phyloP scores from a whole-genome alignment of 1,140 invertebrate species.

The Cydia pomonella region DNA sequence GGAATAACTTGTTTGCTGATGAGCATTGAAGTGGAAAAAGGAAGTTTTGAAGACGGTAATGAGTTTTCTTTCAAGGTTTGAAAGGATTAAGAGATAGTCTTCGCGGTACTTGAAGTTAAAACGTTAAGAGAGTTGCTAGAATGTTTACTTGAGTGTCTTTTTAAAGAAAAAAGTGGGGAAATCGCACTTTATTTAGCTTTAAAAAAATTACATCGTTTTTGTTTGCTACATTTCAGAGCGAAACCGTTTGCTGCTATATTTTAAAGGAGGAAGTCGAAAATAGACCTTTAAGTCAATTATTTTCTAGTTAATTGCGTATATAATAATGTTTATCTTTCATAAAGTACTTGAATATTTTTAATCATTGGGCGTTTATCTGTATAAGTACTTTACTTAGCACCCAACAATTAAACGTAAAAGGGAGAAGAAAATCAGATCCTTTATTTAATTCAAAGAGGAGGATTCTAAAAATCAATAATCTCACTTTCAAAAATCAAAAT shows the following conservation, averaged over 20 bases:
- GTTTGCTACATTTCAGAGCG: neutral
- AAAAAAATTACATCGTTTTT: neutral
- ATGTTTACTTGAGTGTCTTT: neutral
- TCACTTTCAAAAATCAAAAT: neutral
- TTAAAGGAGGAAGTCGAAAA: too few species aligned
- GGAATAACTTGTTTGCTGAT: constrained; percentile 5
- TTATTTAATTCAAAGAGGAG: too few species aligned
- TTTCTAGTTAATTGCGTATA: too few species aligned
- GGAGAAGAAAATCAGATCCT: too few species aligned
- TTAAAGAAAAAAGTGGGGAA: neutral
- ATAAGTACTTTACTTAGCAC: too few species aligned
- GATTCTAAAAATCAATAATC: too few species aligned
- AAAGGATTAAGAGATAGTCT: constrained; percentile 24
- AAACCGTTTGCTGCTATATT: too few species aligned
- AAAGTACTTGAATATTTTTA: too few species aligned
- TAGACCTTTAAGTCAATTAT: too few species aligned
- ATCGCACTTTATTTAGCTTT: neutral
- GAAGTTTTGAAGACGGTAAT: constrained; percentile 10
- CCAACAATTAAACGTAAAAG: too few species aligned
- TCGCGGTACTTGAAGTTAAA: neutral
- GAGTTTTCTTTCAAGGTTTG: constrained; percentile 4
- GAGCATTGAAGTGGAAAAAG: constrained; percentile 5
- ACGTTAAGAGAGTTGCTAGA: neutral
- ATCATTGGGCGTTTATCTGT: too few species aligned
- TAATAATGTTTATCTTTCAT: too few species aligned